These are phyloP conservation scores for Polia nebulosa DNA, from an alignment of 2,888 invertebrate genomes.

Conservation along the genomic window DNA sequence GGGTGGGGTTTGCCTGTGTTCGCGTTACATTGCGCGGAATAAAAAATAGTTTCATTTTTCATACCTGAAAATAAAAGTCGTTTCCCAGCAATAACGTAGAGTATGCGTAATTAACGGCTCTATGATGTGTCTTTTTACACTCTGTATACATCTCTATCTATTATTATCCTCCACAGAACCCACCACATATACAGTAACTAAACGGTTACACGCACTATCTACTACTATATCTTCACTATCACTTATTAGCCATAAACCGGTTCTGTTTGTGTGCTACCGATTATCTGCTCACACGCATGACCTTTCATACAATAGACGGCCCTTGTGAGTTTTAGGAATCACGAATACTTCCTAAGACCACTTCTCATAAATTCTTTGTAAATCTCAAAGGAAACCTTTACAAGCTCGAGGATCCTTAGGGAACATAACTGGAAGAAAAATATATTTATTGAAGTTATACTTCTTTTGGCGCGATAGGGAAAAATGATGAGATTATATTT, in stretches of 20 bases:
- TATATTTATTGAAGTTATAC: no score
- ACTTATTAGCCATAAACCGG: neutral
- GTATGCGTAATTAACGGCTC: no score
- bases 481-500: no score
- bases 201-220: constrained; percentile 1
- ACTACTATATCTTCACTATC: constrained; percentile 2
- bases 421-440: neutral
- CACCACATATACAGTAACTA: neutral
- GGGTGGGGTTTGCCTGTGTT: no score
- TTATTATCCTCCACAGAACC: no score
- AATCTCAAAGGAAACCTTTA: neutral
- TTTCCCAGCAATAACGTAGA: no score
- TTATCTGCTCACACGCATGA: neutral
- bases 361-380: neutral
- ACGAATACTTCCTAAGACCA: neutral
- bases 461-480: no score
- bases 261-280: neutral
- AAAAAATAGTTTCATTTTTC: no score
- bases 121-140: no score
- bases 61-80: no score
- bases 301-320: neutral
- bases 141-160: no score
- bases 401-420: neutral
- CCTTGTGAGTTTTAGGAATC: neutral
- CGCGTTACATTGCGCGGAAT: no score